Base-by-base conservation (phyloP, 2,113 vertebrate species). In the Meleagris gallopavo region DNA sequence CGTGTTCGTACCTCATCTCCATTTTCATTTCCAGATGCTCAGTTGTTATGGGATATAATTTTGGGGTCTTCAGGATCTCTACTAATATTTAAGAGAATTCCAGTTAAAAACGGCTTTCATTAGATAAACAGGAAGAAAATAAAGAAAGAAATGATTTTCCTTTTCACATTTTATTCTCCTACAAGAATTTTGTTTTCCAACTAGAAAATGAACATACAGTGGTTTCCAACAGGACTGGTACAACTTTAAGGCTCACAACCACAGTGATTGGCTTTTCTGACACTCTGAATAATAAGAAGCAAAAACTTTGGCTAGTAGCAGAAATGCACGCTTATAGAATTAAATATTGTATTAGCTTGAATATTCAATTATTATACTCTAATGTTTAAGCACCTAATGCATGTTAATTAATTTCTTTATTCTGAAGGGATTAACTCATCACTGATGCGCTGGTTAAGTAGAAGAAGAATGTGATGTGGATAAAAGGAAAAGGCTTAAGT, bases 321-420 rank as follows among this genome's bases (percentile, higher is more conserved):
- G 50, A 90, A 92, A 55, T 67, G 22, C 52, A 27, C 21, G 24
- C 90, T 88, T 74, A 24, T 46, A 67, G 88, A 74, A 58, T 86
- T 38, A 91, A 71, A 83, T 89, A 36, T 43, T 24, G 2, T 55
- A 71, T 66, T 90, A 74, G 14, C 32, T 66, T 71, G 50, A 76
- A 20, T 88, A 55, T 83, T 83, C 91, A 93, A 86, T 88, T 74
- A 40, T 43, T 80, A 2, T 67, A 46, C 41, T 46, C 18, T 90
- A 88, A 69, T 90, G 29, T 86, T 81, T 86, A 77, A 86, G 41
- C 5, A 57, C 50, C 25, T 80, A 64, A 55, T 55, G 80, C 38
- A 43, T 90, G 40, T 90, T 91, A 86, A 96, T 93, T 94, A 78
- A 19, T 50, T 73, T 89, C 36, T 89, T 96, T 18, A 43, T 89